phyloP scores from a whole-genome alignment of 2,113 vertebrate species.

The Psittacula cyanocephala region DNA sequence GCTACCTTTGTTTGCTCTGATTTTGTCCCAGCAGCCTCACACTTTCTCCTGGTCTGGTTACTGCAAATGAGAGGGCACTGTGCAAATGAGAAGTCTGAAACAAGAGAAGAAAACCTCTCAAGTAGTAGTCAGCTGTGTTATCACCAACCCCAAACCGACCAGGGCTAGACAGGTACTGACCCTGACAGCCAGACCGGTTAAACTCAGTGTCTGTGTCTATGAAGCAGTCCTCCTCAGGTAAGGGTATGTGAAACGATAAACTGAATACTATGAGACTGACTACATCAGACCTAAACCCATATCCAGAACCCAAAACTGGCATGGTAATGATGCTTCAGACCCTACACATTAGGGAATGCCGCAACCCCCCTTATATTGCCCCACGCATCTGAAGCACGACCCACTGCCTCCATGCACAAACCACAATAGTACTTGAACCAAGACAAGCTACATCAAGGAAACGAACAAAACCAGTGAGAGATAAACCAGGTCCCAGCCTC shows the following conservation, averaged over 20 bases:
- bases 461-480: not conserved
- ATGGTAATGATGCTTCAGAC: accelerated
- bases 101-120: not conserved
- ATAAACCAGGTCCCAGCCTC: not conserved
- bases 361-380: accelerated
- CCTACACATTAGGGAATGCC: accelerated
- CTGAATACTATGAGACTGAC: not conserved
- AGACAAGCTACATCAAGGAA: not conserved
- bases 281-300: not conserved
- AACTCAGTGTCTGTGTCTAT: not conserved
- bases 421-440: accelerated
- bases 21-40: not conserved
- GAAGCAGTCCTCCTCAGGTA: not conserved
- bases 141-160: not conserved
- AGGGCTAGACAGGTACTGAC: too few relatives aligned
- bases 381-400: not conserved
- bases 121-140: not conserved
- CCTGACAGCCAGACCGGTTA: not conserved
- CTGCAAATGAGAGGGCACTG: not conserved
- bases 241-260: not conserved
- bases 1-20: not conserved
- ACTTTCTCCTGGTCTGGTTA: not conserved
- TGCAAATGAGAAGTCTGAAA: not conserved
- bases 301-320: not conserved
- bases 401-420: not conserved